Base-by-base conservation (phyloP, 2,888 invertebrate species). In the Xiphydria camelus region DNA sequence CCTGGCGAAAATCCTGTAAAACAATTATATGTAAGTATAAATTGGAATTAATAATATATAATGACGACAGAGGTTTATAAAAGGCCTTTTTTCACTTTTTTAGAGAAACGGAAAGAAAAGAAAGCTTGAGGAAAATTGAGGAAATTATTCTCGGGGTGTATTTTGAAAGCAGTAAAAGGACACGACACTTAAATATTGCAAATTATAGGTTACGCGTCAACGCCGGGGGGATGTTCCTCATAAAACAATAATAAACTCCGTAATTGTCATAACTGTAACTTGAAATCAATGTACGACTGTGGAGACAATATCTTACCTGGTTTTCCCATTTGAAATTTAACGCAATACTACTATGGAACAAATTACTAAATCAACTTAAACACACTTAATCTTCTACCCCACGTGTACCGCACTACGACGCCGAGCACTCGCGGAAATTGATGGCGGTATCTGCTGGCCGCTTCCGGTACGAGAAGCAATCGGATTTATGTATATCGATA, bases 241-340 rank as follows among this genome's bases (percentile, higher is more conserved):
- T 22, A 6, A 7, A 12, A 4, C 17, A 3, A 6, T 23, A 19
- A 15, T 21, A 17, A 6, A 36, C 10, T 40, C 14, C 12, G 34
- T 25, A n/a, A n/a, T n/a, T n/a, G n/a, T n/a, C n/a, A n/a, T n/a
- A n/a, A n/a, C n/a, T n/a, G n/a, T n/a, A n/a, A n/a, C n/a, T n/a
- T n/a, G n/a, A n/a, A n/a, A n/a, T n/a, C n/a, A n/a, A 35, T 35
- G 20, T 14, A 41, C 14, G 36, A 21, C 32, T 15, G 12, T 40
- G 14, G 6, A 25, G 14, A 12, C 23, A 25, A 29, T 25, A 19
- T 40, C 55, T 64, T 58, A 77, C 77, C 76, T 68, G 78, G 78
- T 66, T 70, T 75, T 44, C 78, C 79, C 78, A 79, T 78, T 22
- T 35, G 20, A 14, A 20, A 15, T 20, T 44, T 47, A 19, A 33